Evolutionary conservation across 2,113 vertebrate genomes (phyloP).

Genomic region (Urocynchramus pylzowi): DNA sequence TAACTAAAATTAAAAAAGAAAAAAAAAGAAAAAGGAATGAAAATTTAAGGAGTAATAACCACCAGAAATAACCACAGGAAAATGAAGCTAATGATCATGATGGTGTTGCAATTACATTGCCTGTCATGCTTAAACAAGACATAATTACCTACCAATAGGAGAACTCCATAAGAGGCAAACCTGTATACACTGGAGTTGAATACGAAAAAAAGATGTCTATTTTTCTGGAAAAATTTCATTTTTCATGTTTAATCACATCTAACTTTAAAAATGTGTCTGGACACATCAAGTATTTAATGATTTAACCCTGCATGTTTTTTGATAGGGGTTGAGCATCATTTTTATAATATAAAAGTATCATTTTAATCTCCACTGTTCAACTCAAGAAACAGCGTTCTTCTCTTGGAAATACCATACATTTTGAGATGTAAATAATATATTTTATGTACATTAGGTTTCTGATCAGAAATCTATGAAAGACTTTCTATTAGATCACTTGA

Average conservation of each 20-base stretch:
- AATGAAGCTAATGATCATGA: neutral
- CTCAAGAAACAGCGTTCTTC: neutral
- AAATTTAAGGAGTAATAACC: neutral
- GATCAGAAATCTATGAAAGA: neutral
- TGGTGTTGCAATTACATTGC: neutral
- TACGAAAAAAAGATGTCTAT: neutral
- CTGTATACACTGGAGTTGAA: neutral
- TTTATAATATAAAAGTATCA: neutral
- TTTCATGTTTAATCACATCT: neutral
- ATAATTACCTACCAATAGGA: neutral
- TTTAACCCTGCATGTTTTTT: neutral
- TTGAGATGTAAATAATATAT: neutral
- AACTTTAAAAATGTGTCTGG: neutral
- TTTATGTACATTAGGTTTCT: neutral
- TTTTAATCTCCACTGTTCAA: neutral
- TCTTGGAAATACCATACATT: neutral
- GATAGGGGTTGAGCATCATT: neutral
- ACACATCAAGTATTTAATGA: neutral
- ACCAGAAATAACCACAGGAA: neutral
- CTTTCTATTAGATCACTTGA: neutral
- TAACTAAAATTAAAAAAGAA: neutral
- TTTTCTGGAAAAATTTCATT: fast-evolving
- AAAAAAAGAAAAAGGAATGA: neutral
- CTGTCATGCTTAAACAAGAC: neutral
- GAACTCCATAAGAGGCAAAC: neutral